Evolutionary conservation across 1,140 invertebrate species (phyloP), one percentile per base, ranked within the genome.

Genomic region (Phymorhynchus buccinoides): DNA sequence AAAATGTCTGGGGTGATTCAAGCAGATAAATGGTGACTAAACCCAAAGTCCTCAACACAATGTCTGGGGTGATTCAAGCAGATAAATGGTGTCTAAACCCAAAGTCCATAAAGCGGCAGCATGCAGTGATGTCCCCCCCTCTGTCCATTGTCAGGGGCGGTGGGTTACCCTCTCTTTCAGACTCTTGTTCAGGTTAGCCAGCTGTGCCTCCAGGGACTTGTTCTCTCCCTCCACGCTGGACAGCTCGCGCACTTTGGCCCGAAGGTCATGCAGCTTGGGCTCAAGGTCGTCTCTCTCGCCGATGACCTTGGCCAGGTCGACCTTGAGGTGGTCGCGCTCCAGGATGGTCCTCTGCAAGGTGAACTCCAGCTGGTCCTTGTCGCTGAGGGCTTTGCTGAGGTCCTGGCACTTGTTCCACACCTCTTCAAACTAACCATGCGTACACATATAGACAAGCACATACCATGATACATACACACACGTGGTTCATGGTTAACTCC

Each of bases 81-180:
- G 35, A n/a, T 37, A n/a, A 73, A 3, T 14, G 16, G 73, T 77
- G 73, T 7, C 16, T 35, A 42, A 77, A 77, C 16, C 77, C 41
- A 41, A 78, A 78, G 39, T 42, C 77, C 3, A 6, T n/a, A n/a
- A n/a, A 16, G 68, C 68, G 37, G 35, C 66, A 7, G 62, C 81
- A 83, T 83, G 81, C 81, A 83, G 35, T 16, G 22, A 18, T 4
- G 30, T 27, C 37, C 79, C 12, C n/a, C 77, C 77, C 7, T n/a
- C n/a, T n/a, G n/a, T n/a, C n/a, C n/a, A n/a, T n/a, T n/a, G n/a
- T n/a, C n/a, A n/a, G n/a, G n/a, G n/a, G 22, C 3, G 32, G 44
- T 14, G 18, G 2, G 39, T 85, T 88, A 88, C 87, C 87, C 85
- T 85, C 32, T 83, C 42, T 41, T 79, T 81, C 62, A 88, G 44